Conservation (phyloP, 2,888 invertebrate species). For the Pachycephus smyrnensis region DNA sequence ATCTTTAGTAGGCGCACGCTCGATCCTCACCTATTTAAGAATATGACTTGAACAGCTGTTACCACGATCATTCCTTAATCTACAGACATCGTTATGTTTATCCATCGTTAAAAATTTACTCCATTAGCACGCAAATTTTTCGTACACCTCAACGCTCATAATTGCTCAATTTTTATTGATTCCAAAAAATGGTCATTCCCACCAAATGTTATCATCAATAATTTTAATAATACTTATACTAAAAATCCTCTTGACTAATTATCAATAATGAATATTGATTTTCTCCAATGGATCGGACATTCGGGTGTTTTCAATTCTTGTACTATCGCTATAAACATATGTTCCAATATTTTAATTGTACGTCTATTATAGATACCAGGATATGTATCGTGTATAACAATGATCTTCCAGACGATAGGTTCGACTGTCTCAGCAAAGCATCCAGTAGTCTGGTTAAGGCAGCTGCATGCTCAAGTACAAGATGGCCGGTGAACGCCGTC, state of each 20-base stretch:
- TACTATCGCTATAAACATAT: too few relatives aligned
- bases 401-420: not conserved
- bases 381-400: not conserved
- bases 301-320: not conserved
- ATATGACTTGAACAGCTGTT: not conserved
- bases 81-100: not conserved
- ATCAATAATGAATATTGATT: not conserved
- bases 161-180: not conserved
- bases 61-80: not conserved
- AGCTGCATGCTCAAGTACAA: not conserved
- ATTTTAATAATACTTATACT: not conserved
- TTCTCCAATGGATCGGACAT: not conserved
- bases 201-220: not conserved
- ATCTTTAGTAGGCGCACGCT: not conserved
- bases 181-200: not conserved
- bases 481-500: constrained; percentile 8
- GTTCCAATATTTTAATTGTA: not conserved
- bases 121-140: not conserved
- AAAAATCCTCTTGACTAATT: not conserved
- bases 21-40: not conserved
- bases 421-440: not conserved
- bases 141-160: not conserved
- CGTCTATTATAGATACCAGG: not conserved
- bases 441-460: not conserved
- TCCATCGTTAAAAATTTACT: not conserved